Evolutionary conservation across 2,797 vertebrate species (phyloP).

Genomic region (Oryzias dopingdopingensis): DNA sequence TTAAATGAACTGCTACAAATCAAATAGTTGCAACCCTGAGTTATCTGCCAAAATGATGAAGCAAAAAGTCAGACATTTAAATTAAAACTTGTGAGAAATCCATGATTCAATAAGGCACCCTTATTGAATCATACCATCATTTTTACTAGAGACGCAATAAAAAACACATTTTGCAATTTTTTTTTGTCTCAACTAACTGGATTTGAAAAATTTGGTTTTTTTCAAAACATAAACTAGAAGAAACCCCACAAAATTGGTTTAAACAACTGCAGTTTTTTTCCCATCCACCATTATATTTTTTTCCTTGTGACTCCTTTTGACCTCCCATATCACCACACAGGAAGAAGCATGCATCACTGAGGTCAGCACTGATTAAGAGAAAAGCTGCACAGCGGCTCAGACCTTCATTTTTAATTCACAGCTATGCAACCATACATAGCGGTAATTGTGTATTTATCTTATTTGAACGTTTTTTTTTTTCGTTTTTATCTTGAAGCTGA

Average conservation of each 20-base stretch:
- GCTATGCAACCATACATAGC: slow-evolving; percentile 8
- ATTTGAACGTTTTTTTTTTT: neutral
- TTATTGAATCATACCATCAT: too few relatives aligned
- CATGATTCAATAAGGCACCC: too few relatives aligned
- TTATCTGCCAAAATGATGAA: too few relatives aligned
- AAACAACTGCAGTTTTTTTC: neutral
- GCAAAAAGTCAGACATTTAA: too few relatives aligned
- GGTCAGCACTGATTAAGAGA: slow-evolving; percentile 47
- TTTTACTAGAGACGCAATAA: too few relatives aligned
- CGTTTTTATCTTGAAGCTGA: neutral
- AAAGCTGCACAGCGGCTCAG: slow-evolving; percentile 26
- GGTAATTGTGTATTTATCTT: slow-evolving; percentile 15
- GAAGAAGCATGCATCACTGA: slow-evolving; percentile 29
- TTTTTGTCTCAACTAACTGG: too few relatives aligned
- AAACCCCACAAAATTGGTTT: slow-evolving; percentile 1
- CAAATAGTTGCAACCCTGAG: too few relatives aligned
- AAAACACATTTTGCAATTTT: too few relatives aligned
- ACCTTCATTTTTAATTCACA: slow-evolving; percentile 17
- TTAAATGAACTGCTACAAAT: too few relatives aligned
- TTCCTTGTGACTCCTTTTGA: neutral
- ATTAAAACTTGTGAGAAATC: too few relatives aligned
- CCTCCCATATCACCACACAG: slow-evolving; percentile 23
- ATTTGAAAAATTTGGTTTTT: too few relatives aligned
- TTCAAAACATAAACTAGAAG: too few relatives aligned
- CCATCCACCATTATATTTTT: neutral